These are phyloP conservation scores for Enteromius argenteus DNA, from an alignment of 2,797 vertebrate genomes.

Conservation along the genomic window DNA sequence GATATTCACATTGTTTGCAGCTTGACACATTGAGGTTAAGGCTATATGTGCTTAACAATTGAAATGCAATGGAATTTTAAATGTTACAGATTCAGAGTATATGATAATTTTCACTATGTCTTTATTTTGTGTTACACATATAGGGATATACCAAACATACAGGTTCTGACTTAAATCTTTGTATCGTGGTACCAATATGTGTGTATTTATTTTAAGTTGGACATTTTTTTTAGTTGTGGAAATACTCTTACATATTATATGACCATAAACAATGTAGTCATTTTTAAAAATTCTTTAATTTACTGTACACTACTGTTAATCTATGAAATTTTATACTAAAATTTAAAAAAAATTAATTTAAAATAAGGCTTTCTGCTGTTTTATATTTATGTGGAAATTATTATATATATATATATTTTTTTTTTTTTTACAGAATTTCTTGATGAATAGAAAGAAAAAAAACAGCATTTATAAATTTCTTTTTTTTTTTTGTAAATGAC, in stretches of 20 bases:
- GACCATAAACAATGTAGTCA: not conserved
- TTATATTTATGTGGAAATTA: no score
- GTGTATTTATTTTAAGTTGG: not conserved
- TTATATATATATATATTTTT: no score
- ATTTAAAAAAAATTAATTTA: no score
- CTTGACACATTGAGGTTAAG: constrained; percentile 49
- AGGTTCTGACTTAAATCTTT: not conserved
- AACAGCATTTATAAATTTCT: not conserved
- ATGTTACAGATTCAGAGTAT: not conserved
- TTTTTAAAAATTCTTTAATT: not conserved
- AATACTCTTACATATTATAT: not conserved
- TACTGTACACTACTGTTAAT: not conserved
- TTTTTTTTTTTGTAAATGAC: not conserved
- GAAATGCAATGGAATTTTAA: not conserved
- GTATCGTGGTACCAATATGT: not conserved
- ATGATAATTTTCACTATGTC: not conserved
- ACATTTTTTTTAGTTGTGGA: not conserved
- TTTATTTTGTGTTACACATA: not conserved
- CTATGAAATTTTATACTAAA: not conserved
- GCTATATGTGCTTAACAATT: constrained; percentile 9
- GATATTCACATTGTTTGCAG: constrained; percentile 44
- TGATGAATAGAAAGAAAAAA: not conserved
- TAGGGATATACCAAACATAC: not conserved
- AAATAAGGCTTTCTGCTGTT: no score
- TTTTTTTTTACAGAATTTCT: no score